Base-by-base conservation (phyloP, 1,140 invertebrate species). In the Ganaspis sp. region DNA sequence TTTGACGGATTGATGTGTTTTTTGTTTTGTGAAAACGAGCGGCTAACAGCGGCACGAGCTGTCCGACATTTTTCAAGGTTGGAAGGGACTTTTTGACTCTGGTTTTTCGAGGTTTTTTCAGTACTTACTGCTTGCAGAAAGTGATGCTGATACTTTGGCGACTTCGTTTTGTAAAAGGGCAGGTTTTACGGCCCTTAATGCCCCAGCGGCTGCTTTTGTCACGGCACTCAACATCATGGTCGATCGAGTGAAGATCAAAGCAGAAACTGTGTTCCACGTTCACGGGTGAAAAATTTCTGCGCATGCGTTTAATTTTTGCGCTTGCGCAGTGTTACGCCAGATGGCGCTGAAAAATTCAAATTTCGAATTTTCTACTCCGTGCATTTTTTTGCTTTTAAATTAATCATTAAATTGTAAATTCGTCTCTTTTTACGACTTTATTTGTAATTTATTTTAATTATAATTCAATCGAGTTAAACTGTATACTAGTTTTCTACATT, bases 221-320 rank as follows among this genome's bases (percentile, higher is more conserved):
- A 94, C 91, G 82, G 92, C 93, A 82, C 92, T 93, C 90, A 94
- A 93, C 93, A 94, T 94, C 91, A 92, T 93, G 90, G 88, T 88
- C 85, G 86, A 80, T 83, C 85, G 86, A 90, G 84, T 87, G 87
- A 90, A 82, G 83, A 85, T 73, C 45, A 72, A 79, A 87, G 82
- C 86, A 85, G 84, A 80, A 70, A 74, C 54, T 29, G 6, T 69
- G 6, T 69, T 77, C 38, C 2, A 73, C 74, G 53, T 75, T 80
- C 12, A 72, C 74, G n/a, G 72, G 58, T 15, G 78, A 79, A n/a
- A 64, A 64, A 29, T 4, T 1, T n/a, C 5, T 29, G 58, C 58
- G 58, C 58, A 64, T n/a, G 58, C 58, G 58, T 34, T 1, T n/a
- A 64, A 4, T 34, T 12, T 34, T 64, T 6, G 12, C 58, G 58